phyloP scores from a whole-genome alignment of 2,797 vertebrate species.

The Bradypus variegatus region DNA sequence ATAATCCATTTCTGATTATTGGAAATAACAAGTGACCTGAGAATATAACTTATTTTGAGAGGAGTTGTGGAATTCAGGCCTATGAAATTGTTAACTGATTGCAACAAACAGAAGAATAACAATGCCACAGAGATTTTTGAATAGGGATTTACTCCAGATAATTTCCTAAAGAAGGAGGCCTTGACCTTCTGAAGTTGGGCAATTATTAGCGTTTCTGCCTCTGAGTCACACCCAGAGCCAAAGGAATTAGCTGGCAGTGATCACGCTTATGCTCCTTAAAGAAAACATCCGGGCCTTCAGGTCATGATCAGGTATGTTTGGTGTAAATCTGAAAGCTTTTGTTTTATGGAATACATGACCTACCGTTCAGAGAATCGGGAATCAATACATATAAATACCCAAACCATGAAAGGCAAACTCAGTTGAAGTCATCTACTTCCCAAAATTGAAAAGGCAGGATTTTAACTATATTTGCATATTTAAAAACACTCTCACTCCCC shows the following conservation, averaged over 20 bases:
- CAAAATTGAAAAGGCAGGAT: background rate
- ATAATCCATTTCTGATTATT: background rate
- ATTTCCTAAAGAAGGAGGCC: background rate
- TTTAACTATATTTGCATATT: background rate
- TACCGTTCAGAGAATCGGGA: background rate
- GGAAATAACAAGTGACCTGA: background rate
- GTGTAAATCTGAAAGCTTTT: background rate
- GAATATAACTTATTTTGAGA: slow-evolving; percentile 6
- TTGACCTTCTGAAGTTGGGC: background rate
- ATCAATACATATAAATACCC: background rate
- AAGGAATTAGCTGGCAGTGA: slow-evolving; percentile 10
- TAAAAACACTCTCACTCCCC: background rate
- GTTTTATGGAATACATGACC: background rate
- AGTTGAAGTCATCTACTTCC: background rate
- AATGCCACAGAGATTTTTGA: background rate
- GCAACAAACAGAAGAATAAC: background rate
- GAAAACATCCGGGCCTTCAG: slow-evolving; percentile 1
- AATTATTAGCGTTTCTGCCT: slow-evolving; percentile 11
- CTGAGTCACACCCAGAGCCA: background rate
- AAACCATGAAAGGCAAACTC: background rate
- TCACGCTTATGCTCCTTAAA: background rate
- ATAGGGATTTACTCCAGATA: background rate
- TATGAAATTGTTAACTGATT: background rate
- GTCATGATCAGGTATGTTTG: background rate
- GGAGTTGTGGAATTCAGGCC: background rate